Conservation (phyloP, 2,888 invertebrate genomes). For the Dicycla oo region DNA sequence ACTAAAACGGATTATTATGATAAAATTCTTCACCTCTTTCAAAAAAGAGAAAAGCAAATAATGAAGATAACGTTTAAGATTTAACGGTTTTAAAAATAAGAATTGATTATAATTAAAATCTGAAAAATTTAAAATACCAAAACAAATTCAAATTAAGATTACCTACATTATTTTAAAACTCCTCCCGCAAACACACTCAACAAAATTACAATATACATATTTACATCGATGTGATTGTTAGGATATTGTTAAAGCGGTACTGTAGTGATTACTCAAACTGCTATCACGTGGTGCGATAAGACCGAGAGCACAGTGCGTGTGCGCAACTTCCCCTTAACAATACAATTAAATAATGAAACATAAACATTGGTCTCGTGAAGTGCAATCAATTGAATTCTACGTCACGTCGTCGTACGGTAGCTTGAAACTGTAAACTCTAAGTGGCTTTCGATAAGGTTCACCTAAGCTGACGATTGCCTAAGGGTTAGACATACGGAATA, state of each 20-base stretch:
- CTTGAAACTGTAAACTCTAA: slow-evolving; percentile 34
- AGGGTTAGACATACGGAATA: background rate
- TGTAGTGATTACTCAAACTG: slow-evolving; percentile 49
- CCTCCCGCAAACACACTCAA: slow-evolving; percentile 5
- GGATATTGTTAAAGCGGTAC: slow-evolving; percentile 42
- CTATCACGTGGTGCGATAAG: slow-evolving; percentile 63
- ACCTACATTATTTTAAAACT: background rate
- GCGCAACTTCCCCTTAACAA: slow-evolving; percentile 54
- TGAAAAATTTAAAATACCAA: background rate
- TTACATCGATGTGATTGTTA: slow-evolving; percentile 35
- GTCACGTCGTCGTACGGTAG: slow-evolving; percentile 24
- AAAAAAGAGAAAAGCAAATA: background rate
- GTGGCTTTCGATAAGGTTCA: slow-evolving; percentile 30
- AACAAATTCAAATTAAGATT: background rate
- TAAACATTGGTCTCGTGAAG: slow-evolving; percentile 47
- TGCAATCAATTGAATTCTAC: slow-evolving; percentile 37
- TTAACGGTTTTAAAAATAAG: background rate
- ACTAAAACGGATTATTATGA: background rate
- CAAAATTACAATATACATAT: slow-evolving; percentile 43
- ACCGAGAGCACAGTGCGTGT: slow-evolving; percentile 46
- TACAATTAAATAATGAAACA: slow-evolving; percentile 55
- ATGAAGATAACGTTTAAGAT: background rate
- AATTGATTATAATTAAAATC: background rate
- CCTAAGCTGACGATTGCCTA: background rate
- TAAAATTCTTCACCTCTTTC: background rate